Evolutionary conservation across 2,113 vertebrate species (phyloP).

Genomic region (Craseonycteris thonglongyai): DNA sequence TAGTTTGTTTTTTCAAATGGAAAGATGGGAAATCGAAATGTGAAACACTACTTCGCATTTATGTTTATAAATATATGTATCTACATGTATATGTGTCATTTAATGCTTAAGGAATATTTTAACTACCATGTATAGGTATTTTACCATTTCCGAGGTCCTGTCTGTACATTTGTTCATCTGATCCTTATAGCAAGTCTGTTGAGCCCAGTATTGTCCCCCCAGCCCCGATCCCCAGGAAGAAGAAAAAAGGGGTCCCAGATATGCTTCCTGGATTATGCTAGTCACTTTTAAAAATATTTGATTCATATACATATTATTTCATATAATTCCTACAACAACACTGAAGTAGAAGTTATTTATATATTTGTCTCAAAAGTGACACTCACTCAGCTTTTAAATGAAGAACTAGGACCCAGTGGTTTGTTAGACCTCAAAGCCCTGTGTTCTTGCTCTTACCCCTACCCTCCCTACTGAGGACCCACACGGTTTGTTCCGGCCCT

Average conservation of each 20-base stretch:
- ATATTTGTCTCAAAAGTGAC: background rate
- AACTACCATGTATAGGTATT: background rate
- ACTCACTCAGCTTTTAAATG: background rate
- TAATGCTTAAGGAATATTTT: background rate
- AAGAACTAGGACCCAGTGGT: background rate
- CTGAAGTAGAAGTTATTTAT: background rate
- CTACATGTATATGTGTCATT: background rate
- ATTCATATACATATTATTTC: background rate
- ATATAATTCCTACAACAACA: background rate
- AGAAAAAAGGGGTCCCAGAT: background rate
- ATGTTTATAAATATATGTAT: background rate
- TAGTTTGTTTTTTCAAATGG: background rate
- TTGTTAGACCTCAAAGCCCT: background rate
- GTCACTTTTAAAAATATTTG: background rate
- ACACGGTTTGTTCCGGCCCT: background rate
- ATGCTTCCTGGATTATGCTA: background rate
- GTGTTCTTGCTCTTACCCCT: background rate
- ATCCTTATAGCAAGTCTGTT: background rate
- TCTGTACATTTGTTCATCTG: background rate
- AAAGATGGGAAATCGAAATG: background rate
- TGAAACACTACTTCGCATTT: background rate
- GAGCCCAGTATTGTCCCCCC: background rate
- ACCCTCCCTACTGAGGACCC: rapidly evolving
- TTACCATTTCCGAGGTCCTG: background rate
- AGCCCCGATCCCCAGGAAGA: background rate